Evolutionary conservation across 2,888 invertebrate species (phyloP).

Genomic region (Actias luna): DNA sequence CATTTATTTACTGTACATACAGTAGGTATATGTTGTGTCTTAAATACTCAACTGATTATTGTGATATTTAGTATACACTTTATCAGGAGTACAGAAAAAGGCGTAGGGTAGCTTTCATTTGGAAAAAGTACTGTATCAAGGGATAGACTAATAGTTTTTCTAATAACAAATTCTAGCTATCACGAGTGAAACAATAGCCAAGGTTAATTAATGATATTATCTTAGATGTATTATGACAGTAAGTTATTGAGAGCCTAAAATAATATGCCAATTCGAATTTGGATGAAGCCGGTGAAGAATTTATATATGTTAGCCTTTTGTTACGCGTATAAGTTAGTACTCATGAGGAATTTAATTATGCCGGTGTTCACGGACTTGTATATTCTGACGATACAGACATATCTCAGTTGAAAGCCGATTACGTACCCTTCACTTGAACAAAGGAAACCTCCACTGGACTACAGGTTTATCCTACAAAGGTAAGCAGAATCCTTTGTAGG

Average conservation of each 20-base stretch:
- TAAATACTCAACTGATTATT: too few relatives aligned
- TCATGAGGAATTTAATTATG: not conserved
- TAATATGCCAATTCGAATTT: not conserved
- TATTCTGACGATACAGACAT: not conserved
- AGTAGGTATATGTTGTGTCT: too few relatives aligned
- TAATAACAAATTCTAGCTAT: too few relatives aligned
- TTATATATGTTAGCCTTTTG: not conserved
- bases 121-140: too few relatives aligned
- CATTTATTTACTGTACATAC: too few relatives aligned
- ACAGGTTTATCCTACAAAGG: slow-evolving; percentile 5
- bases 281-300: not conserved
- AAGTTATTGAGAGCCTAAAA: not conserved
- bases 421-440: slow-evolving; percentile 8
- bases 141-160: too few relatives aligned
- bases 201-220: too few relatives aligned
- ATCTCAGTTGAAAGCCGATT: slow-evolving; percentile 13
- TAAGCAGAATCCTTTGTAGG: slow-evolving; percentile 6
- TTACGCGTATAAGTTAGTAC: not conserved
- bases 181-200: too few relatives aligned
- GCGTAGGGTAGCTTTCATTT: too few relatives aligned
- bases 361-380: not conserved
- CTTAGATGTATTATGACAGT: not conserved
- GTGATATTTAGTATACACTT: too few relatives aligned
- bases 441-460: slow-evolving; percentile 7
- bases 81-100: too few relatives aligned